A percentile compares a stretch with the other conserved stretches of the same genome.
phyloP scores from a whole-genome alignment of 2,888 invertebrate genomes.

The Harpagoxenus sublaevis region DNA sequence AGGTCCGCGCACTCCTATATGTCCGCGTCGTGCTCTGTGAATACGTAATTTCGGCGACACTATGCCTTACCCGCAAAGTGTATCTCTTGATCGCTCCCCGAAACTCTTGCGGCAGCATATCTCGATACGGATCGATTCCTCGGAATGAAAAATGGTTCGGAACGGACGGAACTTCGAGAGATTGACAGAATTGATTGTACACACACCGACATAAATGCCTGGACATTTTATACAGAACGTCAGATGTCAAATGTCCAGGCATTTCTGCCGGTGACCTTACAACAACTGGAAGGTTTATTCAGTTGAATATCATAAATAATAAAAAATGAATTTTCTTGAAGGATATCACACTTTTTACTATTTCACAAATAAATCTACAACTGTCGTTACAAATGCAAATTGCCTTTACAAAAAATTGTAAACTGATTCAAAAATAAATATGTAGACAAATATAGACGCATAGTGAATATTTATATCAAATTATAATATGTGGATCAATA shows the following conservation, averaged over 20 bases:
- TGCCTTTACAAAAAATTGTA: background rate
- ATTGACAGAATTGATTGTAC: conserved; percentile 12
- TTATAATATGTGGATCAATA: background rate
- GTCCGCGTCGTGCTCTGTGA: conserved; percentile 72
- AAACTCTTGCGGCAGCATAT: background rate
- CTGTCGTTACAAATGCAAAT: background rate
- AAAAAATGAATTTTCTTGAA: background rate
- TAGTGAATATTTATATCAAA: background rate
- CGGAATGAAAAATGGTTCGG: conserved; percentile 6
- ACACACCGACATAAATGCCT: no score
- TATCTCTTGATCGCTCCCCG: conserved; percentile 58
- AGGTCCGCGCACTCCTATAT: conserved; percentile 70
- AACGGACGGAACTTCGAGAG: background rate
- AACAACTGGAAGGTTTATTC: background rate
- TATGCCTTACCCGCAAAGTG: conserved; percentile 59
- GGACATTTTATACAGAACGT: no score
- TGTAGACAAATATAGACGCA: background rate
- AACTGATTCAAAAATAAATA: background rate
- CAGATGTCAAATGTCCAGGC: no score
- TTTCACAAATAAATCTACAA: background rate
- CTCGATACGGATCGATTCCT: background rate
- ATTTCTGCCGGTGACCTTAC: no score
- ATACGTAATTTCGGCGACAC: conserved; percentile 76
- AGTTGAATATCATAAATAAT: background rate
- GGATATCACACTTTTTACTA: background rate